Evolutionary conservation across 2,797 vertebrate species (phyloP), one percentile per base, ranked within the genome.

Genomic region (Poeciliopsis paucimaculata): DNA sequence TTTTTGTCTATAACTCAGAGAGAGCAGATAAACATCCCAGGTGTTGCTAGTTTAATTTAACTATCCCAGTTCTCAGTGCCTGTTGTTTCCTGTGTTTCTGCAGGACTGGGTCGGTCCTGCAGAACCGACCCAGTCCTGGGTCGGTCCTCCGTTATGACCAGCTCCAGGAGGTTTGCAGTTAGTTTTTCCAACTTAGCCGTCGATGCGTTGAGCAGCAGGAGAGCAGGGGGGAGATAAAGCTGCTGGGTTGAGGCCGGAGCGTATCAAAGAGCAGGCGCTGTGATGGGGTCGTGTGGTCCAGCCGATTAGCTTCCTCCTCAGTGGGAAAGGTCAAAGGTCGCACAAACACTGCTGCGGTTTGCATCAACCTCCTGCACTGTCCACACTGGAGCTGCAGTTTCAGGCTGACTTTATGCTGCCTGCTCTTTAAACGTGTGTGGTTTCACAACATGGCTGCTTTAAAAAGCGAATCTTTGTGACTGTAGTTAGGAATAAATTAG

Each of bases 171-270:
- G 73, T 53, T 73, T 80, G 34, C 0, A 41, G 80, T 68, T 57
- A 31, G 39, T 62, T 60, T 45, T 68, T 46, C 12, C 73, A 68
- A 78, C 81, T 55, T 60, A 80, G 71, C 80, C 0, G 2, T 88
- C 78, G 39, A 90, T 90, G 85, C 82, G 88, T 87, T 4, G 91
- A 92, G 72, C 36, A 2, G 43, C 72, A 62, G 76, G 77, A 80
- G 66, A 80, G 77, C 77, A 81, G 68, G 36, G 62, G 79, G 82
- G 41, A 82, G 85, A 89, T 90, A 47, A 87, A 90, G 85, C 84
- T 75, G 43, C 26, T 39, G 77, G 85, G 78, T 51, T 71, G 36
- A 66, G 72, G 73, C 77, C 82, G 55, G 79, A 78, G 77, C 71
- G 88, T 79, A 91, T 90, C 82, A 82, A 77, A 88, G 84, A 64